phyloP scores from a whole-genome alignment of 2,797 vertebrate species.

The Taeniopygia guttata region DNA sequence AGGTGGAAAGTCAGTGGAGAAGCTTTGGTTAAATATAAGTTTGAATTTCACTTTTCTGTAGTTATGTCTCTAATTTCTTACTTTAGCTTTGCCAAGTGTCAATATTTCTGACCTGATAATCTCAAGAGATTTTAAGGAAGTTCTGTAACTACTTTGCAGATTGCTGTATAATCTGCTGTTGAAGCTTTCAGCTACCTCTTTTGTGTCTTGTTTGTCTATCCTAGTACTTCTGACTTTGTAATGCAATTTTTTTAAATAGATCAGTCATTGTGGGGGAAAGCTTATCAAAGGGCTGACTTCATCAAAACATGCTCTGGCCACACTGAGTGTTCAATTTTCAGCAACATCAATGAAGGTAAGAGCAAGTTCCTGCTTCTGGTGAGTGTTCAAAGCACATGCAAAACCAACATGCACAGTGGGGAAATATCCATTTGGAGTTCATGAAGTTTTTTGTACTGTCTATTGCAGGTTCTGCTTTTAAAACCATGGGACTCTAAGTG shows the following conservation, averaged over 20 bases:
- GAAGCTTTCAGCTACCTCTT: not conserved
- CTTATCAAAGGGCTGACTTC: slow-evolving; percentile 86
- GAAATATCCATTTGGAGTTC: not conserved
- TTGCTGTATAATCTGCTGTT: not conserved
- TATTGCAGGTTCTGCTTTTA: not conserved
- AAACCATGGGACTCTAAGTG: not conserved
- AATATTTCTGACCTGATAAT: not conserved
- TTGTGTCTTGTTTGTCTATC: not conserved
- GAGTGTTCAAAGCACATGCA: not conserved
- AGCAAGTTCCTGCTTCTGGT: not conserved
- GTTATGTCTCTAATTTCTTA: not conserved
- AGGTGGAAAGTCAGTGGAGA: not conserved
- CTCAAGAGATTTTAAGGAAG: not conserved
- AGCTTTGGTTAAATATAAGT: not conserved
- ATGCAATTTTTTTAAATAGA: slow-evolving; percentile 69
- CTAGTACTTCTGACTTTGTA: not conserved
- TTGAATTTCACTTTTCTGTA: not conserved
- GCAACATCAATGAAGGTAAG: slow-evolving; percentile 90
- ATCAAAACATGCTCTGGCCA: slow-evolving; percentile 86
- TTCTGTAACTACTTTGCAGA: not conserved
- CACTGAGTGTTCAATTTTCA: slow-evolving; percentile 85
- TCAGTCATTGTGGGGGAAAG: slow-evolving; percentile 87
- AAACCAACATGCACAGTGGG: not conserved
- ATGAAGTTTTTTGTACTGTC: not conserved
- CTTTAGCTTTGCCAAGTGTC: not conserved